phyloP scores from a whole-genome alignment of 2,888 invertebrate species.

The Litoditis marina region DNA sequence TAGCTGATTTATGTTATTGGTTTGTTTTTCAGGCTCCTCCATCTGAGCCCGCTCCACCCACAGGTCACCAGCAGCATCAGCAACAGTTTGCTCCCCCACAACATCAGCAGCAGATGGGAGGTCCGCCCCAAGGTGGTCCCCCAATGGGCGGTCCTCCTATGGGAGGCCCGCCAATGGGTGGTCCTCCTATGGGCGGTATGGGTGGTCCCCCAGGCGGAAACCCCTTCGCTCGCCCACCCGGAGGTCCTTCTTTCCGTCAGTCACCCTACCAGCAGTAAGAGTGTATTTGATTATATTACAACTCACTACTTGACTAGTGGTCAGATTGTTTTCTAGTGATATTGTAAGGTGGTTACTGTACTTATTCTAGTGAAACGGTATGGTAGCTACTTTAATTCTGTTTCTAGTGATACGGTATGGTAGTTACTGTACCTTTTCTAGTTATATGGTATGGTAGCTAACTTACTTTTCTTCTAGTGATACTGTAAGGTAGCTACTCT shows the following conservation, averaged over 20 bases:
- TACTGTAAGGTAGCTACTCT: too few species aligned
- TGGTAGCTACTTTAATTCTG: too few species aligned
- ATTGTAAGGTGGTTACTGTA: too few species aligned
- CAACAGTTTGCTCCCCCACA: constrained; percentile 7
- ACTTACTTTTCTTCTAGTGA: too few species aligned
- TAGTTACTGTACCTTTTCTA: too few species aligned
- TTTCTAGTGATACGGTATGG: too few species aligned
- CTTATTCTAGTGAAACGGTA: too few species aligned
- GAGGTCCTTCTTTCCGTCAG: constrained; percentile 31
- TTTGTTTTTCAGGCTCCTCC: neutral
- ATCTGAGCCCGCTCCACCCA: constrained; percentile 19
- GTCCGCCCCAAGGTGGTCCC: constrained; percentile 14
- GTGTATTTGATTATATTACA: neutral
- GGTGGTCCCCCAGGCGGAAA: constrained; percentile 30
- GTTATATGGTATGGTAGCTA: too few species aligned
- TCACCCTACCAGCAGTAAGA: constrained; percentile 45
- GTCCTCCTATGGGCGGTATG: constrained; percentile 5
- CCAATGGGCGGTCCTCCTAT: constrained; percentile 25
- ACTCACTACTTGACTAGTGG: too few species aligned
- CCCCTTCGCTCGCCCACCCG: constrained; percentile 42
- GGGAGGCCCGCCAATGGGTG: constrained; percentile 25
- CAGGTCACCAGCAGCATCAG: constrained; percentile 14
- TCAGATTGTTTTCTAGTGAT: too few species aligned
- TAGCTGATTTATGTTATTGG: neutral
- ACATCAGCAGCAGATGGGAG: constrained; percentile 12